Base-by-base conservation (phyloP, 2,797 vertebrate species). In the Scarus forsteni region DNA sequence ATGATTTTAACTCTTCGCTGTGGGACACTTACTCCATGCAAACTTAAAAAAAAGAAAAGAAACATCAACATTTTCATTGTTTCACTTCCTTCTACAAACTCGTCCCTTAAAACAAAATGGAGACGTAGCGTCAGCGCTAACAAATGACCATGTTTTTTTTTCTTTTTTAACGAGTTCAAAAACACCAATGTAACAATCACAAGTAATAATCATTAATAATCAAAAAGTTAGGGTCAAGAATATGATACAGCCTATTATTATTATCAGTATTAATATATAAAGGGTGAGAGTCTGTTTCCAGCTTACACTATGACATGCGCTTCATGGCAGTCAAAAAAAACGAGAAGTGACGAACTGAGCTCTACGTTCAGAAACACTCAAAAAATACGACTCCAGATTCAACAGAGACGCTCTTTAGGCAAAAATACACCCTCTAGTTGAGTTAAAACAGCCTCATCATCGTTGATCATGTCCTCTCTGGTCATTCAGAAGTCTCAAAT, bases 141-240 rank as follows among this genome's bases (percentile, higher is more conserved):
- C 78, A 67, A 36, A 70, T 65, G 73, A 72, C 70, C 67, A 57
- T 53, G 48, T 34, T 81, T 81, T 81, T 10, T 49, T 11, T 40
- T 42, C 40, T 42, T 42, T 42, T 13, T 73, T 46, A 86, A 59
- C 2, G 15, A 77, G 79, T 55, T 83, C 46, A 81, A 76, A 85
- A 85, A 86, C 85, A 88, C 84, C 80, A 88, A 40, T 34, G 34
- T 65, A 88, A 89, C 85, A 57, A 88, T 84, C 77, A 90, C 89
- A 59, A 85, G 73, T 78, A 87, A 77, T 78, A 84, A 87, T 73
- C 72, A 82, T 81, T 39, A 88, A 72, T 59, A 66, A 81, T 86
- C 75, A 81, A 51, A 80, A 83, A 77, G 60, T 77, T 70, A 70
- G 70, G 77, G 73, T 85, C 52, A 69, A 66, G 71, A 83, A 74